These are phyloP conservation scores for Hyperoplus lanceolatus DNA, from an alignment of 2,797 vertebrate species.

Conservation along the genomic window DNA sequence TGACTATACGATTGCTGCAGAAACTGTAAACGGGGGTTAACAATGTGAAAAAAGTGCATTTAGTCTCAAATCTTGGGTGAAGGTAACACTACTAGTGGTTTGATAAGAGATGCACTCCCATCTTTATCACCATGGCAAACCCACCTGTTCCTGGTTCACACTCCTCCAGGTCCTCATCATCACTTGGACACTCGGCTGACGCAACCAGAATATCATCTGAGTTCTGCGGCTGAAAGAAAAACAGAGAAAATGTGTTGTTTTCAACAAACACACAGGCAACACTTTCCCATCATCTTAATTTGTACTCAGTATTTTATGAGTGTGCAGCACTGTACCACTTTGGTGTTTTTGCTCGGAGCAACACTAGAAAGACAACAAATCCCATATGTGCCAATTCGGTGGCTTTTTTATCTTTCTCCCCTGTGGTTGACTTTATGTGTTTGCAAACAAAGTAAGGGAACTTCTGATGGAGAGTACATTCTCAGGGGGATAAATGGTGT, in stretches of 20 bases:
- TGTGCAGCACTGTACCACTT: constrained; percentile 42
- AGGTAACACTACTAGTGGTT: not conserved
- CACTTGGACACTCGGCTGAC: constrained; percentile 95
- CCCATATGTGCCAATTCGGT: constrained; percentile 33
- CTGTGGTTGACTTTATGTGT: constrained; percentile 48
- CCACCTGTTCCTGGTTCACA: constrained; percentile 97
- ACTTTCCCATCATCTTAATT: constrained; percentile 21
- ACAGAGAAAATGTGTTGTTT: constrained; percentile 21
- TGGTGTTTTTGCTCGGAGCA: constrained; percentile 52
- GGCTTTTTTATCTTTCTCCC: constrained; percentile 52
- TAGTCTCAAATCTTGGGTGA: constrained; percentile 11
- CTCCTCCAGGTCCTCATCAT: constrained; percentile 96
- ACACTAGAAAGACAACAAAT: constrained; percentile 42
- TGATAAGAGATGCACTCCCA: constrained; percentile 5
- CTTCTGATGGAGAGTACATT: constrained; percentile 18
- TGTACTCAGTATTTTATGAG: constrained; percentile 18
- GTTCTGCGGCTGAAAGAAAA: constrained; percentile 85
- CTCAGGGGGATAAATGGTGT: constrained; percentile 30
- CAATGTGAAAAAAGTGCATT: constrained; percentile 20
- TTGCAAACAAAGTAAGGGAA: constrained; percentile 49
- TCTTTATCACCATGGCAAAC: constrained; percentile 64
- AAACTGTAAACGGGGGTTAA: constrained; percentile 17
- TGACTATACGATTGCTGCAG: constrained; percentile 2
- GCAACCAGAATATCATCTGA: constrained; percentile 96
- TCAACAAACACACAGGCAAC: constrained; percentile 33